Evolutionary conservation across 2,888 invertebrate species (phyloP).

Genomic region (Andrena flavipes): DNA sequence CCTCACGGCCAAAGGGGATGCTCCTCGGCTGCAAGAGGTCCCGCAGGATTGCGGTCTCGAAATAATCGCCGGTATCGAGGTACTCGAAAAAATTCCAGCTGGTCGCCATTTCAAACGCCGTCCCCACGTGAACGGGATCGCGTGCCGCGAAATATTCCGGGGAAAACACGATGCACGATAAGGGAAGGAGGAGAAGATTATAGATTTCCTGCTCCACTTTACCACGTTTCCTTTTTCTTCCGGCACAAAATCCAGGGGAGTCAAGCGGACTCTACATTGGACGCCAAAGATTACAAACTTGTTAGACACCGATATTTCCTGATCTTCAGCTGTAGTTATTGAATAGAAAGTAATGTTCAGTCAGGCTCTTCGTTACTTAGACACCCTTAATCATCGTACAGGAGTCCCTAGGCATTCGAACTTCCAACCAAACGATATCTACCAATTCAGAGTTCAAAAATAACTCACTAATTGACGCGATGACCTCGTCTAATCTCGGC

Average conservation of each 20-base stretch:
- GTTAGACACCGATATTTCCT: not conserved
- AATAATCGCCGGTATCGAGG: conserved; percentile 54
- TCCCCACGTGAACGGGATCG: conserved; percentile 15
- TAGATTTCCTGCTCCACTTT: conserved; percentile 54
- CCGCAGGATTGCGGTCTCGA: conserved; percentile 54
- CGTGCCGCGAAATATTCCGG: conserved; percentile 51
- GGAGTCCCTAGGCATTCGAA: no score
- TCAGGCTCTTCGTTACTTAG: no score
- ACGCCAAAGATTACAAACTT: not conserved
- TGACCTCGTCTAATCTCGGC: no score
- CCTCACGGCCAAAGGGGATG: conserved; percentile 60
- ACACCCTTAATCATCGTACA: no score
- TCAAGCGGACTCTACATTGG: not conserved
- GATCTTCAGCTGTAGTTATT: no score
- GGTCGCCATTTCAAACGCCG: conserved; percentile 24
- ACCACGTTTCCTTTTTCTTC: conserved; percentile 26
- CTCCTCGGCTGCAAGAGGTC: conserved; percentile 46
- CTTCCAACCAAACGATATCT: no score
- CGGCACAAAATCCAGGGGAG: not conserved
- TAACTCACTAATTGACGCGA: no score
- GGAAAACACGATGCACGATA: conserved; percentile 42
- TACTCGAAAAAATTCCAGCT: conserved; percentile 46
- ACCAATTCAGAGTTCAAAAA: no score
- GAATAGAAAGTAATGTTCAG: no score
- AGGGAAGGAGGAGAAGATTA: conserved; percentile 46